Conservation (phyloP, 2,888 invertebrate species). For the Auanema freiburgensis region DNA sequence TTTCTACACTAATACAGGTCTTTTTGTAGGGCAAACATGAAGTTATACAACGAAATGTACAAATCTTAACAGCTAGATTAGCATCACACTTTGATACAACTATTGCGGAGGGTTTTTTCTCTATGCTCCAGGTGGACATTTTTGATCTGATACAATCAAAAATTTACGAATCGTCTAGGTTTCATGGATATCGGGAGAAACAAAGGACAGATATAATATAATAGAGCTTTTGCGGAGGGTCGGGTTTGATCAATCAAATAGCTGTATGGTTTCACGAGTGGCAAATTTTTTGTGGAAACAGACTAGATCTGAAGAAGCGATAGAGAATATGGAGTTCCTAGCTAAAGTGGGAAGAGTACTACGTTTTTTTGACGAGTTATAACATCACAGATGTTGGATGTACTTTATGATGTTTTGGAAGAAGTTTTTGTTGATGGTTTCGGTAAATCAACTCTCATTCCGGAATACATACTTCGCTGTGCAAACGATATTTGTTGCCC, state of each 20-base stretch:
- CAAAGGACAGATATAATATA: neutral
- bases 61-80: slow-evolving; percentile 7
- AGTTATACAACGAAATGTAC: slow-evolving; percentile 14
- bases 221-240: slow-evolving; percentile 12
- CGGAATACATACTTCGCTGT: neutral
- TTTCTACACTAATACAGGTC: neutral
- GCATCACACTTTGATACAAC: slow-evolving; percentile 1
- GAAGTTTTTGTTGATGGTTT: neutral
- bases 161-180: slow-evolving; percentile 4
- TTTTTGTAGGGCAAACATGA: slow-evolving; percentile 18
- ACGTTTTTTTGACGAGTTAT: neutral
- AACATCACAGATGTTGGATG: neutral
- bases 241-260: slow-evolving; percentile 5
- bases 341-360: neutral
- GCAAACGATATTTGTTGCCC: neutral
- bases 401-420: neutral
- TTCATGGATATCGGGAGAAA: slow-evolving; percentile 13
- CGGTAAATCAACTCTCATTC: neutral
- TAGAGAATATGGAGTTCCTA: neutral
- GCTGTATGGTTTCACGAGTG: neutral
- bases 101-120: slow-evolving; percentile 2
- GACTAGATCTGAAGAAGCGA: neutral
- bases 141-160: no score
- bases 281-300: slow-evolving; percentile 5
- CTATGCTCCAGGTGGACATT: slow-evolving; percentile 1